These are phyloP conservation scores for Heteronetta atricapilla DNA, from an alignment of 2,113 vertebrate genomes.

Conservation along the genomic window DNA sequence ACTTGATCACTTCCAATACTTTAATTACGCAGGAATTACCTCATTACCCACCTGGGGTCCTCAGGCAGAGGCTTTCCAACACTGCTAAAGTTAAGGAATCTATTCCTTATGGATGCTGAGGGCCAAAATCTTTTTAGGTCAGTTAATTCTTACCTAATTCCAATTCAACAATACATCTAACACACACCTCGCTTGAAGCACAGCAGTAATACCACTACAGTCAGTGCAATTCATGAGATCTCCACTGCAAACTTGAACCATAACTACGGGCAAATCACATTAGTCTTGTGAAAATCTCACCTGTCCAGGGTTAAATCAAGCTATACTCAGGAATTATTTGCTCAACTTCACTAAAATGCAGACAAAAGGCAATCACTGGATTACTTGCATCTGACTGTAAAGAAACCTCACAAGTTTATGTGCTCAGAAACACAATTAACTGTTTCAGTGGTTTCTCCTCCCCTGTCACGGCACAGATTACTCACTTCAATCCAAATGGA, in stretches of 20 bases:
- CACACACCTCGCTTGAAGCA: not conserved
- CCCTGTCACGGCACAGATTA: not conserved
- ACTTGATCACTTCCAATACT: not conserved
- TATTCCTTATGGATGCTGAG: not conserved
- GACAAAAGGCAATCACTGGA: not conserved
- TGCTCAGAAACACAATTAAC: not conserved
- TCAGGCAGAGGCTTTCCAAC: not conserved
- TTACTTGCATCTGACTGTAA: too few species aligned
- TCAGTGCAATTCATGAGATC: not conserved
- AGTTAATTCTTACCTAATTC: not conserved
- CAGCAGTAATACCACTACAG: not conserved
- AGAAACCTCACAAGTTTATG: not conserved
- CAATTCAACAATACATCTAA: not conserved
- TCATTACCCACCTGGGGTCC: not conserved
- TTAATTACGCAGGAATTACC: not conserved
- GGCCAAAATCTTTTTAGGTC: not conserved
- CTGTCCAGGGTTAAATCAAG: not conserved
- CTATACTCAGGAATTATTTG: not conserved
- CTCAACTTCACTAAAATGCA: not conserved
- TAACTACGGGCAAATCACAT: fast-evolving
- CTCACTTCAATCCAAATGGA: not conserved
- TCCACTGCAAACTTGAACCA: not conserved
- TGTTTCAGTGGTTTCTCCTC: not conserved
- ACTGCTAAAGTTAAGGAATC: not conserved
- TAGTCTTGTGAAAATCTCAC: not conserved